Evolutionary conservation across 2,113 vertebrate genomes (phyloP).

Genomic region (Brevimyrus niger): DNA sequence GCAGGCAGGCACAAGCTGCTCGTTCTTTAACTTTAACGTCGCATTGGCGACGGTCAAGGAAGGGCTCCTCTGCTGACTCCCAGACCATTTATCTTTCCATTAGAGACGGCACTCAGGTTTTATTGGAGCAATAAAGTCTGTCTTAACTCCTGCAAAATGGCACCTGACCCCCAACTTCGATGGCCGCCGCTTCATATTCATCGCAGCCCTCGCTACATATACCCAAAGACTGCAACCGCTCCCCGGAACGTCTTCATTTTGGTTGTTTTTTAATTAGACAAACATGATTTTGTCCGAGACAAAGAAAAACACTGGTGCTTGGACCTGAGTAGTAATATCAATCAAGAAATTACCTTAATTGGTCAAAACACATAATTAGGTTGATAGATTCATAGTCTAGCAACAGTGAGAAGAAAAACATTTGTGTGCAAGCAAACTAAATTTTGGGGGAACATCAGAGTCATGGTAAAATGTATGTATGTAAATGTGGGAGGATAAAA

Average conservation of each 20-base stretch:
- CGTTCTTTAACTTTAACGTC: slow-evolving; percentile 63
- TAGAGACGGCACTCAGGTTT: slow-evolving; percentile 64
- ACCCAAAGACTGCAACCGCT: not conserved
- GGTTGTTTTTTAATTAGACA: slow-evolving; percentile 29
- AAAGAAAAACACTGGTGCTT: not conserved
- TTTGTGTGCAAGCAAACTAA: not conserved
- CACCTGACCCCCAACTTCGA: slow-evolving; percentile 47
- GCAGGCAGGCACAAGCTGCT: slow-evolving; percentile 27
- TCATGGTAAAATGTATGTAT: not conserved
- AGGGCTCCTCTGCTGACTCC: slow-evolving; percentile 56
- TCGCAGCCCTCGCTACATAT: not conserved
- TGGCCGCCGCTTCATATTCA: slow-evolving; percentile 36
- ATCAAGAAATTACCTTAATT: slow-evolving; percentile 69
- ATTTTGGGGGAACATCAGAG: not conserved
- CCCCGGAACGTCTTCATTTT: slow-evolving; percentile 8
- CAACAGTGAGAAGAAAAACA: slow-evolving; percentile 54
- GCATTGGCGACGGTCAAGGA: slow-evolving; percentile 54
- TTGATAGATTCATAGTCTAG: slow-evolving; percentile 74
- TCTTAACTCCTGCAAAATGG: slow-evolving; percentile 57
- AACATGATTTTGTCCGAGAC: not conserved
- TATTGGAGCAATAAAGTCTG: slow-evolving; percentile 66
- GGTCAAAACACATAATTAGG: slow-evolving; percentile 81
- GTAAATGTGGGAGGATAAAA: not conserved
- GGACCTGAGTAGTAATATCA: slow-evolving; percentile 58
- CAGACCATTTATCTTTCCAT: slow-evolving; percentile 67